Percentiles rank a stretch among this genome's conserved stretches.
Evolutionary conservation across 2,888 invertebrate genomes (phyloP).

Genomic region (Glaucopsyche alexis): DNA sequence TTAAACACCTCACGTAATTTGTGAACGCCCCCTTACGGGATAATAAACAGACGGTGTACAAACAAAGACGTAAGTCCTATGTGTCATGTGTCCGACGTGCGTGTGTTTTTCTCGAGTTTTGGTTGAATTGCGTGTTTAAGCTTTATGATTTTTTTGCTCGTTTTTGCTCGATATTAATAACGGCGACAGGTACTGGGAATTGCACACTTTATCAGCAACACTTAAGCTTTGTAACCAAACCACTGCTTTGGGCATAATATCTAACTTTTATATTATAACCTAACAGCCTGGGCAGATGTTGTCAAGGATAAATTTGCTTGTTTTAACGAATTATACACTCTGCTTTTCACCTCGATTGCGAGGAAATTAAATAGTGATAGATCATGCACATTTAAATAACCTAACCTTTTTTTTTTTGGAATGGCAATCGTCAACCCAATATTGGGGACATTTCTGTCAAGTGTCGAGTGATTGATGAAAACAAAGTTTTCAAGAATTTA

Average conservation of each 20-base stretch:
- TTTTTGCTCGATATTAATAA: conserved; percentile 1
- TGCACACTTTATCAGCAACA: conserved; percentile 1
- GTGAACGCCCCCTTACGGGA: no score
- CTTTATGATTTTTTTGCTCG: neutral
- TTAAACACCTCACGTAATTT: no score
- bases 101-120: neutral
- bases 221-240: conserved; percentile 1
- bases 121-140: conserved; percentile 1
- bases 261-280: neutral
- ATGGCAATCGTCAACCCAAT: no score
- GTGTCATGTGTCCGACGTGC: conserved; percentile 2
- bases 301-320: conserved; percentile 1
- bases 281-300: neutral
- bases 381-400: no score
- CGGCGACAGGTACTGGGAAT: neutral
- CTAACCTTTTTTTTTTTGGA: no score
- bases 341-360: no score
- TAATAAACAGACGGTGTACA: conserved; percentile 5
- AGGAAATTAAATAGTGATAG: no score
- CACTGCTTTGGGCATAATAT: neutral
- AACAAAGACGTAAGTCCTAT: conserved; percentile 5
- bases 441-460: no score
- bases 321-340: neutral
- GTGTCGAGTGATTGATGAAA: no score
- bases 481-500: no score